Evolutionary conservation across 2,797 vertebrate genomes (phyloP).

Genomic region (Notamacropus eugenii): DNA sequence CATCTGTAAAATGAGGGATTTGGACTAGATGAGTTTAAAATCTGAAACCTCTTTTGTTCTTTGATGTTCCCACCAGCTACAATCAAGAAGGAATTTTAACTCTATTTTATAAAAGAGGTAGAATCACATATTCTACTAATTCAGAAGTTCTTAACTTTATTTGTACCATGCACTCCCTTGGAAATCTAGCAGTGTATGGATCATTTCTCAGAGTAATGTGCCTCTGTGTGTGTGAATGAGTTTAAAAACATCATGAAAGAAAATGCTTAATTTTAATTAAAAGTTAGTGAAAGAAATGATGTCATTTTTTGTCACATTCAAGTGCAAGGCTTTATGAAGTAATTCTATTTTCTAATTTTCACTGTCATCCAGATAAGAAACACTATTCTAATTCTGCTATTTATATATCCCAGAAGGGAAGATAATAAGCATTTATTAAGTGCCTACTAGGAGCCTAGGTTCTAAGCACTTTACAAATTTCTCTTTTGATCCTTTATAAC

Average conservation of each 20-base stretch:
- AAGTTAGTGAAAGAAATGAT: not conserved
- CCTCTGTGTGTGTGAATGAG: not conserved
- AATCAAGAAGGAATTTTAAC: not conserved
- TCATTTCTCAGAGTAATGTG: not conserved
- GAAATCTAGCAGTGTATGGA: not conserved
- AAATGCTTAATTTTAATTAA: not conserved
- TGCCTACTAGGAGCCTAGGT: not conserved
- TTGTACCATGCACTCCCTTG: not conserved
- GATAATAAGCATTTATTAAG: not conserved
- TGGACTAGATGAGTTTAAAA: not conserved
- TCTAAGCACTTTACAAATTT: not conserved
- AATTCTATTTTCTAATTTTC: not conserved
- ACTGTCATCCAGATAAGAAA: not conserved
- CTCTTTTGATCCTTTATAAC: not conserved
- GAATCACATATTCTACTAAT: not conserved
- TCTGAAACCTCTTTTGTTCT: not conserved
- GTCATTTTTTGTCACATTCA: not conserved
- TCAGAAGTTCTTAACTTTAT: not conserved
- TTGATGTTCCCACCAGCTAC: not conserved
- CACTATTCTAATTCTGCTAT: not conserved
- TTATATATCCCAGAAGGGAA: not conserved
- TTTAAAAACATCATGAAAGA: not conserved
- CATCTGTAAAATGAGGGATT: not conserved
- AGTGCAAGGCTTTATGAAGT: not conserved
- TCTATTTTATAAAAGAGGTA: not conserved